Evolutionary conservation across 2,888 invertebrate species (phyloP).

Genomic region (Actias luna): DNA sequence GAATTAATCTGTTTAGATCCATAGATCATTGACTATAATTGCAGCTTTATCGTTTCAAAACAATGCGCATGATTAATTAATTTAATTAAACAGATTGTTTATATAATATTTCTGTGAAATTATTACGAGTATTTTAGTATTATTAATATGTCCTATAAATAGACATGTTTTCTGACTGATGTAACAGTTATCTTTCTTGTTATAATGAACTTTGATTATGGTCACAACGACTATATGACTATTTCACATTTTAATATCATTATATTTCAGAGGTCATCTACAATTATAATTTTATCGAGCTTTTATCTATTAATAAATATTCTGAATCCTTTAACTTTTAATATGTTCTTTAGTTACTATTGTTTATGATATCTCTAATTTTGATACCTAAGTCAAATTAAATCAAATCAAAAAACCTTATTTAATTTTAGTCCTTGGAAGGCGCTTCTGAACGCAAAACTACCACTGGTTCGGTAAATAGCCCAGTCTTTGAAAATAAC

Average conservation of each 20-base stretch:
- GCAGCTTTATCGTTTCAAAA: no score
- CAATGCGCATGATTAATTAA: no score
- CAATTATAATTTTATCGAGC: not conserved
- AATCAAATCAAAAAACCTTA: no score
- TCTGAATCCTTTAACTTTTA: not conserved
- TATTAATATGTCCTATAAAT: constrained; percentile 9
- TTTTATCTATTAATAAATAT: constrained; percentile 3
- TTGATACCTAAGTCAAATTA: no score
- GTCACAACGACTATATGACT: not conserved
- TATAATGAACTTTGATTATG: constrained; percentile 10
- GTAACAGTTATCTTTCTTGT: constrained; percentile 11
- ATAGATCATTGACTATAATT: no score
- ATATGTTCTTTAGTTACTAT: not conserved
- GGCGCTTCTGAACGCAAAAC: no score
- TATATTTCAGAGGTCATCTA: constrained; percentile 13
- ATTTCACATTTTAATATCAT: not conserved
- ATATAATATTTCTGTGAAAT: not conserved
- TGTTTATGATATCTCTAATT: not conserved
- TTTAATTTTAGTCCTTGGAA: no score
- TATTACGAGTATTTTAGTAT: not conserved
- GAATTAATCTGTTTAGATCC: no score
- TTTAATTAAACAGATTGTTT: not conserved
- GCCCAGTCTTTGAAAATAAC: no score
- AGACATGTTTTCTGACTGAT: constrained; percentile 14
- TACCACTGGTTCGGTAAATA: no score